Base-by-base conservation (phyloP, 2,888 invertebrate species). In the Notocelia uddmanniana region DNA sequence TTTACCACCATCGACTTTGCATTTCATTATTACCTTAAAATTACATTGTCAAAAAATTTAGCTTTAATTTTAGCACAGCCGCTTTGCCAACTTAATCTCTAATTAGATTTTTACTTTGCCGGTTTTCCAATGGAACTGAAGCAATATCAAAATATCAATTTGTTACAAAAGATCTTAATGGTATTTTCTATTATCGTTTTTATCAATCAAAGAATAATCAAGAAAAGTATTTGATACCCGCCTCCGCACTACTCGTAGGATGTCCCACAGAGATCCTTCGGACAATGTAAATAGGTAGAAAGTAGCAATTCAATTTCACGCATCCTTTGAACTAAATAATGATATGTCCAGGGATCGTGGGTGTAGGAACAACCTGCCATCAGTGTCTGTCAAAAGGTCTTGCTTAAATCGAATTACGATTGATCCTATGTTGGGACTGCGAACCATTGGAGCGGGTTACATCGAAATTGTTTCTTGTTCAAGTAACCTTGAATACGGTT, bases 221-320 rank as follows among this genome's bases (percentile, higher is more conserved):
- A 37, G 34, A 55, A 66, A 66, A 60, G 58, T 59, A 59, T 59
- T 59, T 52, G 66, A 71, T 60, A 54, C 31, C 57, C 37, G 58
- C 15, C 52, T 50, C 62, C 37, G 19, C 21, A 59, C n/a, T n/a
- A n/a, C n/a, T n/a, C n/a, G n/a, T 23, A 70, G 37, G 64, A 60
- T 54, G 34, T 23, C 34, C 15, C 59, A 45, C 59, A 66, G 55
- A 67, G 26, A 54, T 26, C 31, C 37, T 52, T 37, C 18, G 68
- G 45, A 58, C 73, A 74, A 74, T 73, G 74, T 69, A 76, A 77
- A 76, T 75, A 76, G 66, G 54, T 60, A 71, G 69, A 66, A 67
- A 68, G 66, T 67, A 74, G 76, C 69, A 68, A 77, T 77, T 77
- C 77, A 76, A 78, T 78, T 78, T 77, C 77, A 78, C 78, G 77